These are phyloP conservation scores for Centropristis striata DNA, from an alignment of 2,113 vertebrate species.

Conservation along the genomic window DNA sequence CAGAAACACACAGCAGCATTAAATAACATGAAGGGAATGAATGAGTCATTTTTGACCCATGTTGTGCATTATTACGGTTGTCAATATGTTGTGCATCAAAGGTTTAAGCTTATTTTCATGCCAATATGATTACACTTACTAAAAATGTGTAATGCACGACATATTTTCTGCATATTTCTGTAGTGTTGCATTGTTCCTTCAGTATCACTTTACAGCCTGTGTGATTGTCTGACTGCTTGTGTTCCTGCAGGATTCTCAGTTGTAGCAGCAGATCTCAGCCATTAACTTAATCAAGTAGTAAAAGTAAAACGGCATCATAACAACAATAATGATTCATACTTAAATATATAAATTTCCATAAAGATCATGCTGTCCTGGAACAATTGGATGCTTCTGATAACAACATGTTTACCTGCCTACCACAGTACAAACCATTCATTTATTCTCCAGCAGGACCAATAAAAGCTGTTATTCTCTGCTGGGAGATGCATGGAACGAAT, in stretches of 20 bases:
- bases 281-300: not conserved
- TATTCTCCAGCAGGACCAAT: constrained; percentile 35
- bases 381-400: constrained; percentile 1
- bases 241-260: not conserved
- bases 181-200: too few species aligned
- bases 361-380: not conserved
- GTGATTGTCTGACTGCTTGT: not conserved
- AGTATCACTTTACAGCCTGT: too few species aligned
- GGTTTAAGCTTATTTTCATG: too few species aligned
- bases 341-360: constrained; percentile 9
- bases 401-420: constrained; percentile 14
- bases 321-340: not conserved
- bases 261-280: not conserved
- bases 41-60: too few species aligned
- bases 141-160: too few species aligned
- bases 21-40: too few species aligned
- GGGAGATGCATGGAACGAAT: constrained; percentile 41
- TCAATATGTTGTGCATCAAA: too few species aligned
- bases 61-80: too few species aligned
- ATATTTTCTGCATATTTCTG: too few species aligned
- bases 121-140: too few species aligned
- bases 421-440: constrained; percentile 15
- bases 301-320: not conserved
- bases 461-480: constrained; percentile 29
- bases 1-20: too few species aligned